These are phyloP conservation scores for Frankliniella intonsa DNA, from an alignment of 2,888 invertebrate genomes.

Conservation along the genomic window DNA sequence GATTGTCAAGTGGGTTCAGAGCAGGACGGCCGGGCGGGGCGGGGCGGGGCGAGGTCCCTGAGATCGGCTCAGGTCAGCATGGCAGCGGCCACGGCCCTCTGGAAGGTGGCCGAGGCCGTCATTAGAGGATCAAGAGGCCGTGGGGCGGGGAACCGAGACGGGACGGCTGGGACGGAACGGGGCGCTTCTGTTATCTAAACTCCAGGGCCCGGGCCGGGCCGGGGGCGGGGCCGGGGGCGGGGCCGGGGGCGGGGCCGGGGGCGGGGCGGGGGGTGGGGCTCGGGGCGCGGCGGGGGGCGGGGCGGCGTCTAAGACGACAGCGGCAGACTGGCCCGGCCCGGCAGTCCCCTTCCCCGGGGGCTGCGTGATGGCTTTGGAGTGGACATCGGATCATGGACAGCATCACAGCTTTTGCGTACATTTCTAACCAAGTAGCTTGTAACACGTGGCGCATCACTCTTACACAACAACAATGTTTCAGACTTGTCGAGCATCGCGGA, in stretches of 20 bases:
- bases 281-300: no score
- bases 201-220: slow-evolving; percentile 54
- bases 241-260: neutral
- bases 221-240: slow-evolving; percentile 44
- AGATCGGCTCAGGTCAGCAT: no score
- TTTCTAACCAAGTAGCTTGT: no score
- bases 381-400: no score
- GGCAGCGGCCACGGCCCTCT: neutral
- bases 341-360: no score
- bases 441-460: no score
- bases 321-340: no score
- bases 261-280: neutral
- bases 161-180: slow-evolving; percentile 47
- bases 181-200: slow-evolving; percentile 53
- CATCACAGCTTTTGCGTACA: no score
- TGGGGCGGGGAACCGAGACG: slow-evolving; percentile 29
- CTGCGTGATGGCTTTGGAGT: no score
- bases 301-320: no score
- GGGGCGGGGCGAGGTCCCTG: no score
- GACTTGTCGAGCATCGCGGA: slow-evolving; percentile 49
- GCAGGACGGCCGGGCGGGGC: no score
- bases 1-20: neutral
- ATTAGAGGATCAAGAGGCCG: slow-evolving; percentile 31
- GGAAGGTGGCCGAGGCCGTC: slow-evolving; percentile 33
- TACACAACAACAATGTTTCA: slow-evolving; percentile 38